Evolutionary conservation across 2,888 invertebrate genomes (phyloP).

Genomic region (Catocala sponsa): DNA sequence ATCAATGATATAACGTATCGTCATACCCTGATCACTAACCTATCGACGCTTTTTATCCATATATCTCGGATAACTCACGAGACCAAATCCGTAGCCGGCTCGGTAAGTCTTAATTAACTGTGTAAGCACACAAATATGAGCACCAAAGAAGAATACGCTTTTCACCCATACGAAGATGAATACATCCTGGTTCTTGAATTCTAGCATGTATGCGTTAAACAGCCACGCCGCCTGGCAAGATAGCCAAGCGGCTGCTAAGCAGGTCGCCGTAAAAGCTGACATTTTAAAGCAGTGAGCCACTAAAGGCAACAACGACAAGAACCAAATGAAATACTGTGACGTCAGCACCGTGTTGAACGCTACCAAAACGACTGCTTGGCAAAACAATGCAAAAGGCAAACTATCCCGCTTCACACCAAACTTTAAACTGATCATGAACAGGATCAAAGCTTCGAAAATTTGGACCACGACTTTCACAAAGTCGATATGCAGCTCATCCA

Average conservation of each 20-base stretch:
- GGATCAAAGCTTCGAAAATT: constrained; percentile 65
- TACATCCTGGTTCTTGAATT: constrained; percentile 95
- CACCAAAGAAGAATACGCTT: constrained; percentile 94
- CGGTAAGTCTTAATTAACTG: constrained; percentile 84
- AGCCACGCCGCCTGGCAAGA: constrained; percentile 95
- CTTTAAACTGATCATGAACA: constrained; percentile 90
- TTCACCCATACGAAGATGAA: constrained; percentile 95
- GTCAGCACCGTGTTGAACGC: constrained; percentile 98
- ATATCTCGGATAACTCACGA: constrained; percentile 25
- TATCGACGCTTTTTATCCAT: constrained; percentile 8
- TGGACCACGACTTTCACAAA: constrained; percentile 91
- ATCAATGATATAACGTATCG: constrained; percentile 7
- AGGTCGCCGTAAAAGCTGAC: constrained; percentile 77
- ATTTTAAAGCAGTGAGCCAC: constrained; percentile 91
- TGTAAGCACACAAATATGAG: constrained; percentile 92
- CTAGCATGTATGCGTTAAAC: constrained; percentile 95
- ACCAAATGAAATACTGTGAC: constrained; percentile 99
- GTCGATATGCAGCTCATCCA: constrained; percentile 86
- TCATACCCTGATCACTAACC: not conserved
- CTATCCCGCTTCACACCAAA: constrained; percentile 88
- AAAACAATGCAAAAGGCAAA: constrained; percentile 95
- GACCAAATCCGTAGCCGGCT: constrained; percentile 72
- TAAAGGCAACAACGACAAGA: constrained; percentile 95
- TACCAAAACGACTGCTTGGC: constrained; percentile 95
- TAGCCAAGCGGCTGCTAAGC: constrained; percentile 89